Evolutionary conservation across 2,888 invertebrate genomes (phyloP), one percentile per base, ranked within the genome.

Genomic region (Xestia ashworthii): DNA sequence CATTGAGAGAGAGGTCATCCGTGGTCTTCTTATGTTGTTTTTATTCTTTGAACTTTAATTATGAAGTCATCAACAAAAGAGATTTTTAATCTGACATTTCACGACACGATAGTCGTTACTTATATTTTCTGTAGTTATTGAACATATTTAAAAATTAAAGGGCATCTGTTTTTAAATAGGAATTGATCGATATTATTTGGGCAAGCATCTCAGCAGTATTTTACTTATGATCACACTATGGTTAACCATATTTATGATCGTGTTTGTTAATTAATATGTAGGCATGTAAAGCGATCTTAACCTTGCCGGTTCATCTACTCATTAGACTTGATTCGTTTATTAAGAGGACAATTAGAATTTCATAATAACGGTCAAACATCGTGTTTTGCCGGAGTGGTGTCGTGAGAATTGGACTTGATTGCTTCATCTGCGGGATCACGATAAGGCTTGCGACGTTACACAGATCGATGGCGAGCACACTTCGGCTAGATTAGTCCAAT

Each of bases 371-470:
- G 82, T 85, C 86, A 87, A 89, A 89, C 82, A 89, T 71, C 58
- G 68, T 72, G 74, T 81, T 87, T 83, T 83, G 86, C 73, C 71
- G 83, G 83, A 80, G 80, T 75, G 85, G 79, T 88, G 88, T 91
- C 93, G 93, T 94, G 93, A 92, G 94, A 94, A 92, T 89, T 88
- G 84, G 78, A 74, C 72, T 78, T 76, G 87, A 89, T 94, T 94
- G 90, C 93, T 76, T 86, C 90, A 94, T 89, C 87, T 87, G 76
- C 78, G 77, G 82, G 88, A 91, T 92, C 92, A 91, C 92, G 92
- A 92, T 88, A 87, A 86, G 66, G 86, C 82, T 84, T 88, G 82
- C 84, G 76, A 83, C 68, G 84, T 84, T 83, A 79, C 85, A 84
- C 85, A 80, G 87, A 80, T 87, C 85, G 89, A 87, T 84, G 80